Evolutionary conservation across 2,113 vertebrate species (phyloP).

Genomic region (Tylochromis polylepis): DNA sequence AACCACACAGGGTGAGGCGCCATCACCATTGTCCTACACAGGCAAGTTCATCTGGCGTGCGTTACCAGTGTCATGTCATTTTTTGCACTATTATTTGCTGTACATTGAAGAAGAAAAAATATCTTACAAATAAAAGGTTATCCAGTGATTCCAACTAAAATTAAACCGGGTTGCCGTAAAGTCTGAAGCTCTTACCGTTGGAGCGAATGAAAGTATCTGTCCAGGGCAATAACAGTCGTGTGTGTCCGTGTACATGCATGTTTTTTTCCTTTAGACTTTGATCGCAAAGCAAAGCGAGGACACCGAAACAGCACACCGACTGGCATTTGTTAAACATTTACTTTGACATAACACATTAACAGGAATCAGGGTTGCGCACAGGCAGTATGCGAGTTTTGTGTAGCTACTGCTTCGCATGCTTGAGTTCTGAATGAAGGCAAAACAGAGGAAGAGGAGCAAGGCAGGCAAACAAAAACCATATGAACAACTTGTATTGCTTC

Average conservation of each 20-base stretch:
- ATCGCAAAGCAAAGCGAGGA: constrained; percentile 8
- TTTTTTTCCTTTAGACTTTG: constrained; percentile 48
- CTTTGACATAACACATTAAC: neutral
- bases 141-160: neutral
- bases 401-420: neutral
- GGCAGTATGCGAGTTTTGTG: neutral
- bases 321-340: constrained; percentile 51
- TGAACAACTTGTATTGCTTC: neutral
- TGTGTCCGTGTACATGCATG: neutral
- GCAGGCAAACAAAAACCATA: neutral
- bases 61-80: neutral
- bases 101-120: neutral
- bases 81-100: neutral
- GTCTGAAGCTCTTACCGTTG: neutral
- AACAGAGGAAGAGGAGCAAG: neutral
- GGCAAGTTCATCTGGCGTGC: constrained; percentile 12
- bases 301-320: neutral
- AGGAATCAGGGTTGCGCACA: neutral
- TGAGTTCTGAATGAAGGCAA: neutral
- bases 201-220: neutral
- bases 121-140: constrained; percentile 15
- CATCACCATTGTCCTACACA: constrained; percentile 31
- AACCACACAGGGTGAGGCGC: constrained; percentile 10
- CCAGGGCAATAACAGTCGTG: neutral
- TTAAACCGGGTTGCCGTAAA: neutral